phyloP scores from a whole-genome alignment of 2,888 invertebrate species.

The Apodemia duryi region DNA sequence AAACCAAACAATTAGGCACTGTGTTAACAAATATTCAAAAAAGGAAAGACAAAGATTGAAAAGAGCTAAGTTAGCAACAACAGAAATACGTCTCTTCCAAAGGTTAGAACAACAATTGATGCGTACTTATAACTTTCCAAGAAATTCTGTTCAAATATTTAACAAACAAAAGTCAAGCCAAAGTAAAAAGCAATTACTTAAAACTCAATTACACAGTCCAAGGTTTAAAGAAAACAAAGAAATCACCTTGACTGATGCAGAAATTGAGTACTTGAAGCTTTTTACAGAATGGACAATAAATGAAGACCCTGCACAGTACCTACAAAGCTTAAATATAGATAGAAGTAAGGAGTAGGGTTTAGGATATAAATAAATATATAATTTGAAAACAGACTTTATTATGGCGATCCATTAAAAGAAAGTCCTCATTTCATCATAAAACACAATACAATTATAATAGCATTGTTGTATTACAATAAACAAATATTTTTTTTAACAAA shows the following conservation, averaged over 20 bases:
- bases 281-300: slow-evolving; percentile 64
- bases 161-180: neutral
- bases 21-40: slow-evolving; percentile 71
- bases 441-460: slow-evolving; percentile 59
- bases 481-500: slow-evolving; percentile 62
- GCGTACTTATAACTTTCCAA: slow-evolving; percentile 53
- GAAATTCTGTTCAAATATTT: slow-evolving; percentile 24
- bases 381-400: slow-evolving; percentile 72
- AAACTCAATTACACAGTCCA: slow-evolving; percentile 21
- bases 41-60: slow-evolving; percentile 70
- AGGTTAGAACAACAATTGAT: slow-evolving; percentile 64
- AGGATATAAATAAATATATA: slow-evolving; percentile 35
- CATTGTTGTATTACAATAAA: slow-evolving; percentile 56
- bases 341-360: slow-evolving; percentile 18
- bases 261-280: slow-evolving; percentile 55
- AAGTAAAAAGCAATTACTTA: slow-evolving; percentile 5
- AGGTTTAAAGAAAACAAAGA: slow-evolving; percentile 26
- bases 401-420: slow-evolving; percentile 63
- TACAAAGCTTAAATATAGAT: slow-evolving; percentile 37
- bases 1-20: slow-evolving; percentile 69
- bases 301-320: slow-evolving; percentile 53
- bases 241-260: slow-evolving; percentile 45
- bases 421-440: slow-evolving; percentile 57
- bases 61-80: slow-evolving; percentile 76
- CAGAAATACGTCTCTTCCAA: slow-evolving; percentile 75